Base-by-base conservation (phyloP, 2,888 invertebrate species). In the Girardia tigrina region DNA sequence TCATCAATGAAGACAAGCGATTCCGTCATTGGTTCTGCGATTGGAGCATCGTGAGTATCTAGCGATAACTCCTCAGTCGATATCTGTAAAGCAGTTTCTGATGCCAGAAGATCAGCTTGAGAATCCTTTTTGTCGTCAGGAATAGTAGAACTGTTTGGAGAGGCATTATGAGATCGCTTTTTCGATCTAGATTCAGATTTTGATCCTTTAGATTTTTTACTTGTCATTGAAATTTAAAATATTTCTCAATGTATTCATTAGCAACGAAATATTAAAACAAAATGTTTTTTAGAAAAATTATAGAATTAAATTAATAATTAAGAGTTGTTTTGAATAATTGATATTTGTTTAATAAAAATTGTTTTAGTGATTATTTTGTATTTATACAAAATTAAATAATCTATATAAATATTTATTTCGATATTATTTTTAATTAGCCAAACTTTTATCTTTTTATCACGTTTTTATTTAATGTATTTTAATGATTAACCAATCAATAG, bases 1-100 rank as follows among this genome's bases (percentile, higher is more conserved):
- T 29, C 77, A 72, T 77, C 76, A 20, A 72, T 56, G 20, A 76
- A 74, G 26, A 12, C 23, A 42, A 69, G 26, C 23, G 75, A 73
- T 4, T 75, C 75, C 1, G 28, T 26, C 8, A 27, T 20, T 14
- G 75, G 69, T 26, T 36, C 56, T 2, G n/a, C 69, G 23, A n/a
- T n/a, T 20, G 4, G 6, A 12, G 56, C 23, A 2, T n/a, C 56
- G n/a, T 56, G 4, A 12, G 4, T n/a, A 56, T 56, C 56, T n/a
- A 16, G n/a, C 4, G 4, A 2, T 2, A 56, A 56, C 4, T 56
- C 56, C 8, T 56, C 56, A 8, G 4, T 4, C n/a, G 56, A 56
- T 16, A 56, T 56, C 4, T n/a, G 4, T 4, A n/a, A 56, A 4
- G 23, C 56, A 12, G 56, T 56, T 4, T n/a, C 56, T 20, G 8